Base-by-base conservation (phyloP, 2,113 vertebrate genomes). In the Archilochus colubris region DNA sequence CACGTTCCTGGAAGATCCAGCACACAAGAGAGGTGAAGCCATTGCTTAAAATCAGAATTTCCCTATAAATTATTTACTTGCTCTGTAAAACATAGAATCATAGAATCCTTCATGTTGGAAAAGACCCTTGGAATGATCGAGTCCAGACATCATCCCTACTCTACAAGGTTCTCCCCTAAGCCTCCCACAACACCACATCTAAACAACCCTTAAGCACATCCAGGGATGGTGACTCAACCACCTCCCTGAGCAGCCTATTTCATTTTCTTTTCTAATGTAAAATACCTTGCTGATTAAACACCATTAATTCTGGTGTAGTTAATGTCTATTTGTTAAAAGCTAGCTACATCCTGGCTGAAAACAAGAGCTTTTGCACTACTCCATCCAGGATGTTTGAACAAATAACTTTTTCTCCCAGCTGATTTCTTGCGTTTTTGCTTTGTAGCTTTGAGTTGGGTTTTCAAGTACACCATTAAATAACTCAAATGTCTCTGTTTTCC, bases 401-500 rank as follows among this genome's bases (percentile, higher is more conserved):
- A 14, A 15, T 50, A 14, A 70, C 44, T 31, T 48, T 36, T 36
- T 22, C 46, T 89, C 31, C 25, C 22, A n/a, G 6, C 10, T 74
- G 11, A 10, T 12, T 4, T 48, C 8, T 24, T 24, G 7, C 4
- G 43, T 20, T 43, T 30, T 30, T 5, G 8, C 4, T 75, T 36
- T 59, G 17, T 43, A 58, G 24, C 1, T 36, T 62, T 64, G 17
- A 48, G 46, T 18, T 28, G 6, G 46, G 14, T 5, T 51, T 50
- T 44, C 28, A 50, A 24, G 16, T 3, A 9, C 28, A 50, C 15
- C 21, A 7, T 24, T 27, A 46, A 88, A 53, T 5, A 22, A 16
- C 7, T 5, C 2, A 2, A 79, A 72, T 94, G 89, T 69, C 70
- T 96, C 70, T 92, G 22, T 90, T 81, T 96, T 93, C 80, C 87